These are phyloP conservation scores for Paralichthys olivaceus DNA, from an alignment of 2,113 vertebrate species.

Conservation along the genomic window DNA sequence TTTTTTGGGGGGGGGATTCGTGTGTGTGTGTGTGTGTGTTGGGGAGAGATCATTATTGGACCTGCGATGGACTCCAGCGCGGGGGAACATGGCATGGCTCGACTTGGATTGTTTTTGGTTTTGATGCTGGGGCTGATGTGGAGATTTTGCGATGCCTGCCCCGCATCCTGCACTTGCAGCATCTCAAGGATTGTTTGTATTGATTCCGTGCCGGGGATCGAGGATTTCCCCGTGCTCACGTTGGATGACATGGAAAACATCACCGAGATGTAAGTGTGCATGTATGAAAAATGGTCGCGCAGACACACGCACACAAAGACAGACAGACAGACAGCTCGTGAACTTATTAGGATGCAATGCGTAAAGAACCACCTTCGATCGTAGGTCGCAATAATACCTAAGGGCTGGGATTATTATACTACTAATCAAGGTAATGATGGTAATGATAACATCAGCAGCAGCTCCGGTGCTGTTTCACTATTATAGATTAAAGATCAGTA, in stretches of 20 bases:
- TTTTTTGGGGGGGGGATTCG: conserved; percentile 34
- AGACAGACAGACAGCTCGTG: conserved; percentile 8
- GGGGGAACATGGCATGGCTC: conserved; percentile 84
- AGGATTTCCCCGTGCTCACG: conserved; percentile 90
- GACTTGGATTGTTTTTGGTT: conserved; percentile 88
- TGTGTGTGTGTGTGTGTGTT: conserved; percentile 9
- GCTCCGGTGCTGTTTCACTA: neutral
- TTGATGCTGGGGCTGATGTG: conserved; percentile 77
- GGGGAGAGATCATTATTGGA: conserved; percentile 69
- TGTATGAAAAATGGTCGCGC: conserved; percentile 29
- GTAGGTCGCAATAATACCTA: conserved; percentile 44
- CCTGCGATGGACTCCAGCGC: conserved; percentile 86
- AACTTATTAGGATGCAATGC: conserved; percentile 67
- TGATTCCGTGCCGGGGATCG: conserved; percentile 84
- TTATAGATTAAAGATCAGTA: conserved; percentile 21
- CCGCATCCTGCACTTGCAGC: conserved; percentile 89
- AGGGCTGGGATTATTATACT: conserved; percentile 14
- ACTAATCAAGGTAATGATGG: neutral
- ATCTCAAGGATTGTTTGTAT: conserved; percentile 89
- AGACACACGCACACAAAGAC: neutral
- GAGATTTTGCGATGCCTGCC: conserved; percentile 86
- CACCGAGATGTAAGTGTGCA: conserved; percentile 93
- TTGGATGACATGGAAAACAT: conserved; percentile 92
- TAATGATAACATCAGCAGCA: conserved; percentile 14
- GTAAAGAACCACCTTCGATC: conserved; percentile 42